These are phyloP conservation scores for Himantopus leucocephalus DNA, from an alignment of 2,113 vertebrate species.

Conservation along the genomic window DNA sequence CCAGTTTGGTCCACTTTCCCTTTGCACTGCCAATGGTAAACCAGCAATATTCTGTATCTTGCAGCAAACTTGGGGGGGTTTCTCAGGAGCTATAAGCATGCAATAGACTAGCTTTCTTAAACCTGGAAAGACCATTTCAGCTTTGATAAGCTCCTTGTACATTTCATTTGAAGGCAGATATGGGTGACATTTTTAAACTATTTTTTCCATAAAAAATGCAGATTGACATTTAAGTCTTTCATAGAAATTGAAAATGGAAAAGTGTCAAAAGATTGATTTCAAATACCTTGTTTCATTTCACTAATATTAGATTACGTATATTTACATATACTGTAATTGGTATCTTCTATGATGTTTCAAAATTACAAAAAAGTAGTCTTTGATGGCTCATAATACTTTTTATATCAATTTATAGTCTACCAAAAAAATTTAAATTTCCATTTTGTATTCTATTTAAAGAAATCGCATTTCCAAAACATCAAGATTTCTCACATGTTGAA, in stretches of 20 bases:
- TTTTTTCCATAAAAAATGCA: not conserved
- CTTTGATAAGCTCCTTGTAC: not conserved
- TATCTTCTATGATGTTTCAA: not conserved
- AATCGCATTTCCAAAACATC: not conserved
- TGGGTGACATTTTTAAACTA: not conserved
- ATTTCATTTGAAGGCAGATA: not conserved
- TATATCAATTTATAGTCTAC: not conserved
- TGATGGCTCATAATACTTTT: not conserved
- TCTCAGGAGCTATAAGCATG: too few relatives aligned
- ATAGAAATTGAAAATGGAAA: not conserved
- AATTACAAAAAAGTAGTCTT: not conserved
- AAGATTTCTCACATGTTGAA: not conserved
- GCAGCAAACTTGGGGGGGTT: not conserved
- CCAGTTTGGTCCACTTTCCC: not conserved
- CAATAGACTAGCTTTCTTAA: not conserved
- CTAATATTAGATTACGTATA: not conserved
- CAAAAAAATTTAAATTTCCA: not conserved
- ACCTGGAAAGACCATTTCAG: not conserved
- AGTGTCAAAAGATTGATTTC: not conserved
- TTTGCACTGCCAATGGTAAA: too few relatives aligned
- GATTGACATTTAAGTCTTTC: not conserved
- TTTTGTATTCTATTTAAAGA: not conserved
- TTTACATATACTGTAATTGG: not conserved
- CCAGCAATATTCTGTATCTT: not conserved
- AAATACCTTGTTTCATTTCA: not conserved